Base-by-base conservation (phyloP, 2,797 vertebrate species). In the Sebastes wilsoni region DNA sequence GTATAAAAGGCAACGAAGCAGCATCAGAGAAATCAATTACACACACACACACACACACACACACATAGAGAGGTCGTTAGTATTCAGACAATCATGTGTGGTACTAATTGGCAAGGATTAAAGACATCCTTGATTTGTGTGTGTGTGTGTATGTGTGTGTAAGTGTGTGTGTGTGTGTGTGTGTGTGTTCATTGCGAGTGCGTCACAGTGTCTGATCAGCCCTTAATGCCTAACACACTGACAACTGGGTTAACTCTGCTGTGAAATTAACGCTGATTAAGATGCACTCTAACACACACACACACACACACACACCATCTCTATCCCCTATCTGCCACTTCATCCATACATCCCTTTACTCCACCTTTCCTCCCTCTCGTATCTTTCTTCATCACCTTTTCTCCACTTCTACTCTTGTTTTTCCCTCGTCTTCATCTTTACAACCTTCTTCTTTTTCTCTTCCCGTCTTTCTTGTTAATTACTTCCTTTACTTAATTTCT, bases 261-360 rank as follows among this genome's bases (percentile, higher is more conserved):
- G 93, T 94, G 93, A 94, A 94, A 94, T 94, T 94, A 94, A 92
- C 91, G 82, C 89, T 94, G 94, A 94, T 94, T 92, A 94, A 94
- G 92, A 94, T 86, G 88, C 92, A 87, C 90, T 87, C 80, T 68
- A 67, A 84, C 69, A 55, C 68, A 38, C 82, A 54, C 80, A 73
- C 77, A 25, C 69, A 46, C 71, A 38, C 77, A 76, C 87, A 84
- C 75, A 79, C 74, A 62, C 76, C 73, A 72, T 72, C 75, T 72
- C 72, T 54, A 58, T 70, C 70, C 72, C n/a, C 83, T 85, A 92
- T 90, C 88, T 85, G 83, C 83, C 88, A 79, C 85, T 81, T 86
- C 90, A 90, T 91, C 86, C 88, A 84, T 82, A 82, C 77, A 79
- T 83, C 81, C 86, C 71, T 77, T 20, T 5, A 7, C 88, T 85